Percentiles rank a stretch among this genome's conserved stretches.
phyloP scores from a whole-genome alignment of 2,113 vertebrate species.

The Felis catus region F.catus_Fca126_mat1.0 CM031427.1:13458001-13458500 shows the following conservation, averaged over 20 bases:
- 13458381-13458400: background rate
- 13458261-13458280: background rate
- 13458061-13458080: constrained; percentile 13
- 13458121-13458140: background rate
- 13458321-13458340: background rate
- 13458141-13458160: constrained; percentile 43
- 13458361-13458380: constrained; percentile 3
- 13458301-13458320: background rate
- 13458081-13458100: background rate
- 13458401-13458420: background rate
- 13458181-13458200: background rate
- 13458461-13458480: background rate
- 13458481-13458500: background rate
- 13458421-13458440: background rate
- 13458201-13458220: constrained; percentile 9
- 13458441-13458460: background rate
- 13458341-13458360: background rate
- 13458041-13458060: constrained; percentile 40
- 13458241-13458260: background rate
- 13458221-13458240: constrained; percentile 33
- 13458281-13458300: background rate
- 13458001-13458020: constrained; percentile 23
- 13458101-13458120: constrained; percentile 27
- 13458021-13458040: background rate
- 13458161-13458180: constrained; percentile 31